These are phyloP conservation scores for Ptilorrhoa leucosticta DNA, from an alignment of 2,113 vertebrate species.

Conservation along the genomic window DNA sequence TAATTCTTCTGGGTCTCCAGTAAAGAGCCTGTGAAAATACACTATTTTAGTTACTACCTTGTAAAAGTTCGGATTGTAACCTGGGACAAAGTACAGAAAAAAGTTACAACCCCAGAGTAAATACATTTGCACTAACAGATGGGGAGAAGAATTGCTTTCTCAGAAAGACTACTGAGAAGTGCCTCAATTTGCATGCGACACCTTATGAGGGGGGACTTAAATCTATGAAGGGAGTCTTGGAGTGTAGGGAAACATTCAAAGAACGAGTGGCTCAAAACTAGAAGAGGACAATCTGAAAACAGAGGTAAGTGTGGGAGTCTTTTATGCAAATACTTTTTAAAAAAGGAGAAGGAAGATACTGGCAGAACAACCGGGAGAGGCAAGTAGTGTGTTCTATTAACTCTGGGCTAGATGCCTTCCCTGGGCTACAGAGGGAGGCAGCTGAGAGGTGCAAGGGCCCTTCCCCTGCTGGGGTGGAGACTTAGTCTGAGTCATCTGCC, in stretches of 20 bases:
- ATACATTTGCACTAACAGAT: neutral
- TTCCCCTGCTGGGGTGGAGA: neutral
- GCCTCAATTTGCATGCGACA: accelerated
- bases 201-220: accelerated
- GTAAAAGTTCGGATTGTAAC: neutral
- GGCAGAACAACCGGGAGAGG: neutral
- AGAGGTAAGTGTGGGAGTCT: neutral
- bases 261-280: neutral
- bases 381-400: neutral
- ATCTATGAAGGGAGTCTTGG: neutral
- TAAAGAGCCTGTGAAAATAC: neutral
- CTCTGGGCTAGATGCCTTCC: neutral
- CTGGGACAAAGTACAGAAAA: neutral
- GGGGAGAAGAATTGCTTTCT: neutral
- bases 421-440: neutral
- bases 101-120: neutral
- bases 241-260: neutral
- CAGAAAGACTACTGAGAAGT: neutral
- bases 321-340: neutral
- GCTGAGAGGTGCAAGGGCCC: neutral
- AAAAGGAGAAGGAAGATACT: neutral
- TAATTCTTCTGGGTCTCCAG: neutral
- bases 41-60: neutral
- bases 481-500: neutral
- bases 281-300: neutral